Evolutionary conservation across 2,113 vertebrate species (phyloP).

Genomic region (Montifringilla adamsi): DNA sequence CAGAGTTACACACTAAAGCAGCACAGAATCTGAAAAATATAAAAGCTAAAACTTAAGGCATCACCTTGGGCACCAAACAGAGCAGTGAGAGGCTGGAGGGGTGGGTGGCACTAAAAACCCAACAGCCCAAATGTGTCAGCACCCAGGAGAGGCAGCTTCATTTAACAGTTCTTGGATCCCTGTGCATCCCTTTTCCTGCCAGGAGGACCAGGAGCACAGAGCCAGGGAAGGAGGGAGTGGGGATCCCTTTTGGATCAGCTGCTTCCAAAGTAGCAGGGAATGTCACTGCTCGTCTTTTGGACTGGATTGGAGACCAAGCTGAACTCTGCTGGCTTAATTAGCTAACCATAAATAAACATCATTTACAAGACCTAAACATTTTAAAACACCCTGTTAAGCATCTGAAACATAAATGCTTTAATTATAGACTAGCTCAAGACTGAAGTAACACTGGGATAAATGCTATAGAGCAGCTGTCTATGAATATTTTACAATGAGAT

Average conservation of each 20-base stretch:
- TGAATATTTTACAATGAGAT: conserved; percentile 63
- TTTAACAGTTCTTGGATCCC: not conserved
- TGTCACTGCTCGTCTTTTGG: not conserved
- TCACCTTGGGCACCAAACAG: not conserved
- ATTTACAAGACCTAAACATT: conserved; percentile 69
- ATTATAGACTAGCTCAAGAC: conserved; percentile 66
- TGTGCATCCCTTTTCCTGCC: not conserved
- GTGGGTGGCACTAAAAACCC: not conserved
- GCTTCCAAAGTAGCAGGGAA: not conserved
- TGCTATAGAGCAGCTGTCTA: conserved; percentile 63
- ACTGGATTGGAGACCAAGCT: not conserved
- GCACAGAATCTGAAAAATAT: not conserved
- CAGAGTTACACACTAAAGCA: not conserved
- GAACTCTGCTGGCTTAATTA: conserved; percentile 58
- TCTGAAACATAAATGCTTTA: conserved; percentile 70
- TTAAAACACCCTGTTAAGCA: conserved; percentile 70
- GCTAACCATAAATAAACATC: conserved; percentile 67
- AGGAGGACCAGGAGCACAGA: not conserved
- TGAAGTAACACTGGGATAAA: conserved; percentile 67
- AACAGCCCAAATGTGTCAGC: not conserved
- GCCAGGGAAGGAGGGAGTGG: not conserved
- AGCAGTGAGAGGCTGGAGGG: not conserved
- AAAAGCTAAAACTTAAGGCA: not conserved
- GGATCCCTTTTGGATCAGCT: not conserved
- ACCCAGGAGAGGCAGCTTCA: not conserved